Evolutionary conservation across 2,113 vertebrate species (phyloP).

Genomic region (Heloderma charlesbogerti): DNA sequence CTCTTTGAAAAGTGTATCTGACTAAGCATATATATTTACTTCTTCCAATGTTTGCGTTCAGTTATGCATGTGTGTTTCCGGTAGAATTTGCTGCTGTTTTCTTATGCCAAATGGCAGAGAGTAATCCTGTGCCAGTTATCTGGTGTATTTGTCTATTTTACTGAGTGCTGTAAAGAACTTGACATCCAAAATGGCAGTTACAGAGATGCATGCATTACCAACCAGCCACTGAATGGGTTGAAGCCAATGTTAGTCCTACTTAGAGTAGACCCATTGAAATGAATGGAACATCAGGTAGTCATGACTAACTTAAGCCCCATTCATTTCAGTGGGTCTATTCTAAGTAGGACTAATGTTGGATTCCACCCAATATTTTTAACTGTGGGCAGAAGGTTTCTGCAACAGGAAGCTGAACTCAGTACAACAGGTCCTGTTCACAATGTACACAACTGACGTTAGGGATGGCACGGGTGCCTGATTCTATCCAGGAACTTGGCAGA

Average conservation of each 20-base stretch:
- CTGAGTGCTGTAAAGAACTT: not conserved
- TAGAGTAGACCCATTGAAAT: too few species aligned
- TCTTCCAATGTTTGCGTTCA: not conserved
- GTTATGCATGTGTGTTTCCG: not conserved
- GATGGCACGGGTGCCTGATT: too few species aligned
- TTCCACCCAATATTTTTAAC: not conserved
- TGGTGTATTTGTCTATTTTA: not conserved
- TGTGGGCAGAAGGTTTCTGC: not conserved
- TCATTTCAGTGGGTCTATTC: too few species aligned
- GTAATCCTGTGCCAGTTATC: not conserved
- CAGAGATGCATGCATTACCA: not conserved
- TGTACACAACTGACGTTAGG: not conserved
- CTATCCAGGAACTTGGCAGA: too few species aligned
- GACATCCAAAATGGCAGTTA: not conserved
- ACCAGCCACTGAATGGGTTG: too few species aligned
- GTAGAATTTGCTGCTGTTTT: not conserved
- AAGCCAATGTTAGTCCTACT: too few species aligned
- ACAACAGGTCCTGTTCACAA: not conserved
- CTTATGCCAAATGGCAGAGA: not conserved
- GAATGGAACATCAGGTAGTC: too few species aligned
- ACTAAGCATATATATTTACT: not conserved
- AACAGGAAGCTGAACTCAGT: not conserved
- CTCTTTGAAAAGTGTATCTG: not conserved
- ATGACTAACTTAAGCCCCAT: too few species aligned
- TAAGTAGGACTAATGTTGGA: too few species aligned